A percentile compares a stretch with the other conserved stretches of the same genome.
These are phyloP conservation scores for Pagrus major DNA, from an alignment of 2,113 vertebrate genomes.

Conservation along the genomic window DNA sequence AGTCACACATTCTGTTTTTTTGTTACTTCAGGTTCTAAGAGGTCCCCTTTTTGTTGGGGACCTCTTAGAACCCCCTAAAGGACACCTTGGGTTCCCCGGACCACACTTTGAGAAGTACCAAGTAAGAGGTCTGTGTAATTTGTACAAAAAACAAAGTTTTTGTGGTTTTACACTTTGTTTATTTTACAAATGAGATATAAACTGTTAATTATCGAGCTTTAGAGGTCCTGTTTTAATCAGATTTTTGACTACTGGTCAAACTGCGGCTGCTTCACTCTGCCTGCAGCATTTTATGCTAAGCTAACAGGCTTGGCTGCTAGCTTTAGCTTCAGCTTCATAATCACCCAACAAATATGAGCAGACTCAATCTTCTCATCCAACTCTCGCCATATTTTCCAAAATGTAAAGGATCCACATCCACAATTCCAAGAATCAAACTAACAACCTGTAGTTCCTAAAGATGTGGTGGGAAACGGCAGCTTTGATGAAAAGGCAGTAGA, in stretches of 20 bases:
- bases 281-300: neutral
- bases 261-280: neutral
- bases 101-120: too few relatives aligned
- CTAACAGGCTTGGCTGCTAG: neutral
- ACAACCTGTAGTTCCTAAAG: slow-evolving; percentile 8
- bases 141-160: too few relatives aligned
- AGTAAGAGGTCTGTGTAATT: neutral
- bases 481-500: slow-evolving; percentile 40
- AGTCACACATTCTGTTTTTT: too few relatives aligned
- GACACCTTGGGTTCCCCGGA: too few relatives aligned
- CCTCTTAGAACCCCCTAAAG: too few relatives aligned
- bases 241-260: neutral
- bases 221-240: neutral
- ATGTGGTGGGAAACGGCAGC: slow-evolving; percentile 1
- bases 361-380: neutral
- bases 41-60: too few relatives aligned
- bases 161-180: too few relatives aligned
- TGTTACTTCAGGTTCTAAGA: too few relatives aligned
- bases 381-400: neutral
- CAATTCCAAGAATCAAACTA: neutral
- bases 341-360: neutral
- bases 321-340: neutral
- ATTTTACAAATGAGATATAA: neutral
- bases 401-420: neutral
- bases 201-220: neutral